Evolutionary conservation across 2,888 invertebrate genomes (phyloP), one percentile per base, ranked within the genome.

Genomic region (Pristionchus fissidentatus): DNA sequence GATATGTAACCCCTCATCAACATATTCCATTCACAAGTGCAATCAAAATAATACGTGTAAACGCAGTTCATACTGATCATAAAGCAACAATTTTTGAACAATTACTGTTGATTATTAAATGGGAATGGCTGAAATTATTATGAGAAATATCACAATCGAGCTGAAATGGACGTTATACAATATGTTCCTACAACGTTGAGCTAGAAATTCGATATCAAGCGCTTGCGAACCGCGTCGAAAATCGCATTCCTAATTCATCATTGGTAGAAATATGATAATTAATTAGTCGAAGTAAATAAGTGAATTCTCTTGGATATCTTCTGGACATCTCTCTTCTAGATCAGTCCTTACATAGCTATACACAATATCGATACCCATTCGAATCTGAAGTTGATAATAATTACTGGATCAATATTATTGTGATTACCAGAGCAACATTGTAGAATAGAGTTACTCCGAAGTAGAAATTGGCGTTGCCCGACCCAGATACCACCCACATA

Each of bases 381-480:
- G 41, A 32, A 80, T 80, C 80, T 80, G 26, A 1, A 80, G 60
- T 41, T 8, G 60, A n/a, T 10, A 35, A 78, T 10, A 5, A 49
- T 26, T n/a, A n/a, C 32, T 3, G 15, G 15, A 15, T 26, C 13
- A 32, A 46, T 10, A 29, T 0, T 2, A 77, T 46, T 8, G n/a
- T n/a, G 7, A 86, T 93, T 93, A 93, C 94, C 94, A 96, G 96
- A 84, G 97, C 97, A 77, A 96, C 96, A 32, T 96, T 96, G 93
- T 97, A 97, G 0, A 96, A 96, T 35, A 99, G 94, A 0, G 98
- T 97, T 0, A 97, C 96, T 52, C 97, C 98, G 93, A 99, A 99
- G 94, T 97, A 99, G 93, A 99, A 99, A 93, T 99, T 99, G 0
- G 99, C 98, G 94, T 99, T 99, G 8, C 98, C 99, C 62, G 98